These are phyloP conservation scores for Leptatherina wallacei DNA, from an alignment of 2,797 vertebrate species.

Conservation along the genomic window DNA sequence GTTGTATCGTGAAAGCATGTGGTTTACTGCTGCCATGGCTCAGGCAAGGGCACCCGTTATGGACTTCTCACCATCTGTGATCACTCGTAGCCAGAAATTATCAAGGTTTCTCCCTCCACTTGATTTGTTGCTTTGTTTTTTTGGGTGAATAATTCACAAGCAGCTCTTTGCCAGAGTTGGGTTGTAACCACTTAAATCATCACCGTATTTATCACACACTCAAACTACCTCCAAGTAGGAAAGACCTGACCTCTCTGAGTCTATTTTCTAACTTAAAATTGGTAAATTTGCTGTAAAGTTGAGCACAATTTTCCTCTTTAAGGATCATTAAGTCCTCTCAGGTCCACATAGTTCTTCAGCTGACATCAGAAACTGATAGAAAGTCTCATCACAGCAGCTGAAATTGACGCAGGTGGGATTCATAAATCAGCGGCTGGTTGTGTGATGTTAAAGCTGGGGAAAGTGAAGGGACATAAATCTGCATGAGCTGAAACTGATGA, in stretches of 20 bases:
- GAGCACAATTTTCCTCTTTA: background rate
- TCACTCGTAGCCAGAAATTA: constrained; percentile 11
- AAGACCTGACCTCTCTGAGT: no score
- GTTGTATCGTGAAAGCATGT: background rate
- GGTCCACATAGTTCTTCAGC: no score
- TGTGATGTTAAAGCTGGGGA: no score
- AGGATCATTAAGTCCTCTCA: background rate
- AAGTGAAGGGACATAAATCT: background rate
- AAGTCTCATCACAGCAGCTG: background rate
- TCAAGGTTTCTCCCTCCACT: constrained; percentile 37
- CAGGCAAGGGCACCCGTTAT: background rate
- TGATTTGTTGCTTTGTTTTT: constrained; percentile 3
- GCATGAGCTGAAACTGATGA: background rate
- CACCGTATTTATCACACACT: no score
- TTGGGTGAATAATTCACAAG: constrained; percentile 64
- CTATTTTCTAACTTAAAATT: background rate
- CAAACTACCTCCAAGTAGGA: no score
- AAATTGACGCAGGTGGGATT: background rate
- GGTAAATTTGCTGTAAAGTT: no score
- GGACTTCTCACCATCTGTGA: constrained; percentile 44
- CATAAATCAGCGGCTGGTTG: background rate
- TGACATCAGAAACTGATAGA: no score
- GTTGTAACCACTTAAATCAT: background rate
- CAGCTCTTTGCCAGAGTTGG: constrained; percentile 32
- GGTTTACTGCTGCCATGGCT: background rate